Base-by-base conservation (phyloP, 2,113 vertebrate genomes). In the Thalassarche chlororhynchos region DNA sequence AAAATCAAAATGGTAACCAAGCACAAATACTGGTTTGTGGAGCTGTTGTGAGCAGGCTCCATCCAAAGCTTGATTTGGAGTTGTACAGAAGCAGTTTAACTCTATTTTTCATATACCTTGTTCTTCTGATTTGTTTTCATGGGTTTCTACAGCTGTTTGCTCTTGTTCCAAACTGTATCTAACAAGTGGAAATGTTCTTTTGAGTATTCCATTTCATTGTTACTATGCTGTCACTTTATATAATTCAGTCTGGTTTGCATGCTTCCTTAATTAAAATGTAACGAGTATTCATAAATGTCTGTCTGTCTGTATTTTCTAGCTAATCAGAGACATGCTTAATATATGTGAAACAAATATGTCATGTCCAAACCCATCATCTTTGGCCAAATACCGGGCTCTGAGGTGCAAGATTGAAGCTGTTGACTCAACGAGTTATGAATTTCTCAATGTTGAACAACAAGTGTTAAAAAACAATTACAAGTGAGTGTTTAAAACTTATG, bases 321-420 rank as follows among this genome's bases (percentile, higher is more conserved):
- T 99, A 51, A 98, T 99, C 85, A 97, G 98, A 96, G 99, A 99
- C 83, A 97, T 99, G 84, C 84, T 99, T 96, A 99, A 98, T 69
- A 97, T 98, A 91, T 98, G 83, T 62, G 99, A 99, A 98, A 98
- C 97, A 78, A 98, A 97, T 42, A 90, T 98, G 57, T 96, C 97
- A 47, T 97, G 94, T 93, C 90, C 98, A 16, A 89, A 47, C 8
- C 97, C 98, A 10, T 98, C 98, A 51, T 98, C 96, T 78, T 66
- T 99, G 97, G 99, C 99, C 60, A 99, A 99, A 96, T 99, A 99
- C 95, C 98, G 88, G 44, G 98, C 99, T 68, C 98, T 99, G 93
- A 98, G 98, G 79, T 99, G 99, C 97, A 98, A 98, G 95, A 97
- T 99, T 51, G 98, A 99, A 75, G 55, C 74, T 6, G 87, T 99